phyloP scores from a whole-genome alignment of 2,113 vertebrate genomes.

The Parus major region DNA sequence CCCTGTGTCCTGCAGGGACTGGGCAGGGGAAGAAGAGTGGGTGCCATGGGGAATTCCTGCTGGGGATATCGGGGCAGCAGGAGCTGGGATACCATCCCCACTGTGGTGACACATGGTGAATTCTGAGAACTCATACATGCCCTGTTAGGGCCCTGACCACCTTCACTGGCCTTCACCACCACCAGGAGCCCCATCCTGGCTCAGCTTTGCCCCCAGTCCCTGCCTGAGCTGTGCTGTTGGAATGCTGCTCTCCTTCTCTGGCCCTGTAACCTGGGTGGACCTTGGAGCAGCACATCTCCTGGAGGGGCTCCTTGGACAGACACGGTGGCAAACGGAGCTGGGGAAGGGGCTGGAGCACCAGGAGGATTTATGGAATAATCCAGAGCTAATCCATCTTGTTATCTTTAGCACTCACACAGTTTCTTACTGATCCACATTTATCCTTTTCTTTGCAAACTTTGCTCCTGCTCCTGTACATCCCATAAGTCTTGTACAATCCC shows the following conservation, averaged over 20 bases:
- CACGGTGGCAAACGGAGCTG: rapidly evolving
- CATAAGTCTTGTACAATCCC: background rate
- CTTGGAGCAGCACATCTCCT: background rate
- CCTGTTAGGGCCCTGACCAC: background rate
- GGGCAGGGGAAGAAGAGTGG: background rate
- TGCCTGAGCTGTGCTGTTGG: background rate
- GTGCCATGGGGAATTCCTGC: background rate
- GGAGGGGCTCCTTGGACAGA: background rate
- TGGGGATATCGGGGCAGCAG: background rate
- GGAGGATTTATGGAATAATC: rapidly evolving
- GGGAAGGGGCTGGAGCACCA: background rate
- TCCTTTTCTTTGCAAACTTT: background rate
- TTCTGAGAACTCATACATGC: rapidly evolving
- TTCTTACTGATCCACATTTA: background rate
- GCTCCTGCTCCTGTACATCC: background rate
- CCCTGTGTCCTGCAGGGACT: background rate
- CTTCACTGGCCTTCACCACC: background rate
- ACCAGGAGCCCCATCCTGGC: background rate
- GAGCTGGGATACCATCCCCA: background rate
- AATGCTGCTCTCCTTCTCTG: background rate
- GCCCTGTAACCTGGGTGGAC: background rate
- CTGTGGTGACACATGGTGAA: background rate
- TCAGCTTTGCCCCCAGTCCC: background rate
- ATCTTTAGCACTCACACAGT: background rate
- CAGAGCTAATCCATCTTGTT: background rate